These are phyloP conservation scores for Onychomys arenicola DNA, from an alignment of 2,797 vertebrate genomes.

Conservation along the genomic window DNA sequence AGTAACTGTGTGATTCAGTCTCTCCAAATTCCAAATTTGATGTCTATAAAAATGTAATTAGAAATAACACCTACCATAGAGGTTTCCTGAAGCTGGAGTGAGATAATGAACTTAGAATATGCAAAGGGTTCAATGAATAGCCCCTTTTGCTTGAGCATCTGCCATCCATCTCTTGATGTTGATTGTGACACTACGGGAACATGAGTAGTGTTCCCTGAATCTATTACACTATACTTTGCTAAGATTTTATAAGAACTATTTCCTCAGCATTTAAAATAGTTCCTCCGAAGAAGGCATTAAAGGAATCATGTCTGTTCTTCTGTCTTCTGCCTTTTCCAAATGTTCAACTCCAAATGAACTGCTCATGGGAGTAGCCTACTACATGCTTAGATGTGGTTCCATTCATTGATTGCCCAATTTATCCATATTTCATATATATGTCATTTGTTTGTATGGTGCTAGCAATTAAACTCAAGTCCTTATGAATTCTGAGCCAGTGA, in stretches of 20 bases:
- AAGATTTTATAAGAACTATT: slow-evolving; percentile 32
- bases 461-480: not conserved
- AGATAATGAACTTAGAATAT: not conserved
- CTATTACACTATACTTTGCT: not conserved
- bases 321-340: not conserved
- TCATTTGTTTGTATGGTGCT: not conserved
- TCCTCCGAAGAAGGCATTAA: slow-evolving; percentile 13
- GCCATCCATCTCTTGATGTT: not conserved
- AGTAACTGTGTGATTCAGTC: not conserved
- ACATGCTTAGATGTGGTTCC: not conserved
- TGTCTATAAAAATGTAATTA: not conserved
- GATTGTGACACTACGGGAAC: not conserved
- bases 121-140: not conserved
- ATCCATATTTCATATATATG: not conserved
- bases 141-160: not conserved
- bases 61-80: not conserved
- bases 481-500: not conserved
- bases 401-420: not conserved
- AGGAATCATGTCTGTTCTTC: not conserved
- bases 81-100: not conserved
- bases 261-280: slow-evolving; percentile 10
- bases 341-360: not conserved
- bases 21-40: not conserved
- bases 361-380: not conserved
- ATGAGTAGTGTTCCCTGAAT: not conserved